Conservation (phyloP, 2,113 vertebrate genomes). For the Poeciliopsis turrubarensis region DNA sequence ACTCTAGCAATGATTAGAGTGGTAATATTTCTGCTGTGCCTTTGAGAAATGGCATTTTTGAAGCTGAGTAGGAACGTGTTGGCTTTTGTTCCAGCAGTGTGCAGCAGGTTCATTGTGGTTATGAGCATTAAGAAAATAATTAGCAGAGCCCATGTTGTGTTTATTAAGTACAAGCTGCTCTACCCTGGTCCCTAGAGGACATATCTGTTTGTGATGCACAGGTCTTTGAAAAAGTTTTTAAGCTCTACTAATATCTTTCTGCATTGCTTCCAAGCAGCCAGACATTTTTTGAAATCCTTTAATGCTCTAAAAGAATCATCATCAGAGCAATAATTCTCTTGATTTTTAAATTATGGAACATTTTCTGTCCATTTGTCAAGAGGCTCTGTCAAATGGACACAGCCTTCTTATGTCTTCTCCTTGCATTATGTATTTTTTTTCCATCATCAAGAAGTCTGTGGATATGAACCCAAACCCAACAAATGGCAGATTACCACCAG, state of each 20-base stretch:
- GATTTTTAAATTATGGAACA: neutral
- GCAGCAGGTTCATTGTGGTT: slow-evolving; percentile 54
- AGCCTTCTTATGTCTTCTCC: too few species aligned
- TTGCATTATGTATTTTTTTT: too few species aligned
- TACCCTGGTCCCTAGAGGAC: slow-evolving; percentile 38
- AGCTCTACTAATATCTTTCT: neutral
- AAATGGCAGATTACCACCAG: too few species aligned
- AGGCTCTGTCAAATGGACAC: too few species aligned
- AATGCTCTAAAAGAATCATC: neutral
- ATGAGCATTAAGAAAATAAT: slow-evolving; percentile 55
- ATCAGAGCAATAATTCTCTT: neutral
- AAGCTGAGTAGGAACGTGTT: slow-evolving; percentile 41
- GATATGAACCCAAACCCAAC: too few species aligned
- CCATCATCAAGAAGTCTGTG: too few species aligned
- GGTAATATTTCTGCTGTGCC: slow-evolving; percentile 64
- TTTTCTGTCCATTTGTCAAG: neutral
- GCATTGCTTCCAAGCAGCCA: neutral
- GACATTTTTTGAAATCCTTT: neutral
- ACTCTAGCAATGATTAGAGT: slow-evolving; percentile 64
- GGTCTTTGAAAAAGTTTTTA: slow-evolving; percentile 38
- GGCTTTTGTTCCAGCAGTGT: slow-evolving; percentile 45
- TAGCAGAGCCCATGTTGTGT: slow-evolving; percentile 53
- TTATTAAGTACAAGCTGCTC: slow-evolving; percentile 39
- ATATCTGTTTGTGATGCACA: slow-evolving; percentile 39
- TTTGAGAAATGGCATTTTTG: slow-evolving; percentile 59